Evolutionary conservation across 2,113 vertebrate species (phyloP).

Genomic region (Barbus barbus): DNA sequence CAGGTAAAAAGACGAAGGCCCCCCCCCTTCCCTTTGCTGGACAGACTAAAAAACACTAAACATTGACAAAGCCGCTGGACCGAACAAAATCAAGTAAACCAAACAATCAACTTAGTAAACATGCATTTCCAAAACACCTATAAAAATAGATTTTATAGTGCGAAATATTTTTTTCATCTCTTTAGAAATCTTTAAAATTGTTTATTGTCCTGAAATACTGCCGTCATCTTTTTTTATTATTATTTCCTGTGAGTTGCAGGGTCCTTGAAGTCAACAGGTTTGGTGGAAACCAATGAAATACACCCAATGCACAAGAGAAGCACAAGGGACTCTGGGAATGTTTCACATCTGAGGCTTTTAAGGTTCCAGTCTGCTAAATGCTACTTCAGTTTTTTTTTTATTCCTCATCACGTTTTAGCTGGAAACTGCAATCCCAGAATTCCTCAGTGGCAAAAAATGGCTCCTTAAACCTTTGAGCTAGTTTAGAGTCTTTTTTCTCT

Average conservation of each 20-base stretch:
- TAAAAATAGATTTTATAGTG: conserved; percentile 86
- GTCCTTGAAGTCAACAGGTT: conserved; percentile 74
- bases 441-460: conserved; percentile 91
- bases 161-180: conserved; percentile 80
- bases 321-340: conserved; percentile 96
- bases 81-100: conserved; percentile 67
- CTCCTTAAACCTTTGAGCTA: conserved; percentile 98
- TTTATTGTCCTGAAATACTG: conserved; percentile 77
- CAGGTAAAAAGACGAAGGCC: conserved; percentile 61
- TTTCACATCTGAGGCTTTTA: conserved; percentile 87
- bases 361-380: conserved; percentile 83
- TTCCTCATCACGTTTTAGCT: conserved; percentile 68
- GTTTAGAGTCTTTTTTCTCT: conserved; percentile 99
- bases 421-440: conserved; percentile 91
- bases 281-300: conserved; percentile 96
- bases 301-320: conserved; percentile 94
- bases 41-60: conserved; percentile 70
- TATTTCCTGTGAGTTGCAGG: conserved; percentile 71
- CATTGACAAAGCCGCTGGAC: conserved; percentile 67
- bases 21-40: conserved; percentile 62
- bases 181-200: conserved; percentile 80
- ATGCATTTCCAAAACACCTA: conserved; percentile 84
- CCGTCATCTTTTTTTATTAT: conserved; percentile 59
- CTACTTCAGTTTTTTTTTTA: conserved; percentile 73
- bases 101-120: conserved; percentile 76